Conservation (phyloP, 2,888 invertebrate species). For the Lamellibrachia satsuma region DNA sequence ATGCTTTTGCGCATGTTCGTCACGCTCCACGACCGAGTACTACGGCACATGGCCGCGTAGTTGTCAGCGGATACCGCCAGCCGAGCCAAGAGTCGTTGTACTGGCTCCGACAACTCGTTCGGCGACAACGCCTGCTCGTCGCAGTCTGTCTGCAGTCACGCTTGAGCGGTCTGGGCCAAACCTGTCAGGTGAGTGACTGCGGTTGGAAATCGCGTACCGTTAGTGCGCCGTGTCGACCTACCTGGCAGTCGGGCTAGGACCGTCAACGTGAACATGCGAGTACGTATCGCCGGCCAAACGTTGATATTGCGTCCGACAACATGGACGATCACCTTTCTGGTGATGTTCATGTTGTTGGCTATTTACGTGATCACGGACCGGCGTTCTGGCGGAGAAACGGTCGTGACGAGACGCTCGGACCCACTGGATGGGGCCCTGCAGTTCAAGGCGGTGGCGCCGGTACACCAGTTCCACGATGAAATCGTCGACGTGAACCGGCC, state of each 20-base stretch:
- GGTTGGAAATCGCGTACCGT: neutral
- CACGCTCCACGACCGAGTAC: neutral
- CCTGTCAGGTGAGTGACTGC: neutral
- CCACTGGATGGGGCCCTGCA: neutral
- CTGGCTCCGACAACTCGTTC: neutral
- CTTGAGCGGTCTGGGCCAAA: neutral
- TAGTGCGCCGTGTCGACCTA: neutral
- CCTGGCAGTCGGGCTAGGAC: neutral
- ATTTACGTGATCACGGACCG: conserved; percentile 12
- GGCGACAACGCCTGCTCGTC: neutral
- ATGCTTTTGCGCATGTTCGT: neutral
- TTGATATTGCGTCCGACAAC: neutral
- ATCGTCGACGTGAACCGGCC: neutral
- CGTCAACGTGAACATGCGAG: neutral
- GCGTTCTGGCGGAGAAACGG: neutral
- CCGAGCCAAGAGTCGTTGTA: neutral
- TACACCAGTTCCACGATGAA: neutral
- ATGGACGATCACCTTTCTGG: neutral
- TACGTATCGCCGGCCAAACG: neutral
- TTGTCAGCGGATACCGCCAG: neutral
- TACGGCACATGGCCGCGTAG: neutral
- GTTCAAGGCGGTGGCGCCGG: neutral
- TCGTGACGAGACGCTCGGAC: neutral
- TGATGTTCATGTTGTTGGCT: neutral
- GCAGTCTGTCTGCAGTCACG: neutral